Evolutionary conservation across 2,797 vertebrate species (phyloP).

Genomic region (Pangasius krempfi): DNA sequence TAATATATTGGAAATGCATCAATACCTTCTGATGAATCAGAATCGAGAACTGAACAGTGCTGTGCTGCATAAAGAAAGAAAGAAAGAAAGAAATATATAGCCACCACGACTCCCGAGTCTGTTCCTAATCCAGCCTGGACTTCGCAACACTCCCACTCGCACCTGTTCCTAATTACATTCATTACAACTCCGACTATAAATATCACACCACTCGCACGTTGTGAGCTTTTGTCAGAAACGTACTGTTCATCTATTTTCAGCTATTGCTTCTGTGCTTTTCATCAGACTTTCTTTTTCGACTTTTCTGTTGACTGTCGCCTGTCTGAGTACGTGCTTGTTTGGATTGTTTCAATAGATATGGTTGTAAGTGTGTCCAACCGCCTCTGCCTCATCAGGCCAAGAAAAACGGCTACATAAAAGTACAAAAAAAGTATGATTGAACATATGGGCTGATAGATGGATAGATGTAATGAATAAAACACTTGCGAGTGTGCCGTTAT

Average conservation of each 20-base stretch:
- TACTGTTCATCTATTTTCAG: background rate
- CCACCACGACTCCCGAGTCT: background rate
- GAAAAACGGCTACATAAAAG: background rate
- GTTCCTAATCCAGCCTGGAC: background rate
- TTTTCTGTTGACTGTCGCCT: background rate
- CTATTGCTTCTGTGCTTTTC: background rate
- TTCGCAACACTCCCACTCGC: slow-evolving; percentile 5
- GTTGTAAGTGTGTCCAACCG: background rate
- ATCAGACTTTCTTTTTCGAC: background rate
- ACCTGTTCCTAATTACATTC: slow-evolving; percentile 18
- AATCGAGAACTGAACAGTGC: background rate
- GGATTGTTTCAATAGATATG: background rate
- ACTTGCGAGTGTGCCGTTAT: too few species aligned
- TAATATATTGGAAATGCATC: background rate
- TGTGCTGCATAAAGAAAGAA: background rate
- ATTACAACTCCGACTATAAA: slow-evolving; percentile 3
- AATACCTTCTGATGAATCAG: background rate
- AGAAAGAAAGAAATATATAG: background rate
- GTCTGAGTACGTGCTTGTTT: background rate
- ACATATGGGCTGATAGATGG: too few species aligned
- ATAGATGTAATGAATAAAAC: too few species aligned
- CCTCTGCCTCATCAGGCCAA: background rate
- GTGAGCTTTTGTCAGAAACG: background rate
- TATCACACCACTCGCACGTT: background rate
- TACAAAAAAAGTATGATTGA: background rate